Evolutionary conservation across 2,113 vertebrate genomes (phyloP), one percentile per base, ranked within the genome.

Genomic region (Gadus chalcogrammus): DNA sequence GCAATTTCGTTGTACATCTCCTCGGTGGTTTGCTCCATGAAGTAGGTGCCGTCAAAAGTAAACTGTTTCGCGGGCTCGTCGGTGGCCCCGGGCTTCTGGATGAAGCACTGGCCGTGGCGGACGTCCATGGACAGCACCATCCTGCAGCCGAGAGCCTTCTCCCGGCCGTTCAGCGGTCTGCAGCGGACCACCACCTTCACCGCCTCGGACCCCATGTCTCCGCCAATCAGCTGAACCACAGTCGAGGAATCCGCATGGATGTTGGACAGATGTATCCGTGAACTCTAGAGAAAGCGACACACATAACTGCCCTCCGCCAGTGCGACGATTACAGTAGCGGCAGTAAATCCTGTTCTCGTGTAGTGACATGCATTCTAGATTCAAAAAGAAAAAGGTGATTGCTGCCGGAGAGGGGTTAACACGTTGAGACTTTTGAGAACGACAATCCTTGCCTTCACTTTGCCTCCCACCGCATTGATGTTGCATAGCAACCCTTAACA

Each of bases 1-100:
- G 94, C 92, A 0, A 94, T 92, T 72, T 97, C 93, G 0, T 93
- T 96, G 91, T 96, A 95, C 90, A 96, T 92, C 90, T 95, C 92
- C 81, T 97, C 93, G 0, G 95, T 96, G 85, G 78, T 87, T 65
- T 94, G 94, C 38, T 93, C 90, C 22, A 81, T 77, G 69, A 73
- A 79, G 84, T 95, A 95, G 0, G 90, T 93, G 75, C 94, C 95
- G 0, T 95, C 94, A 18, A 96, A 97, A 68, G 93, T 95, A 90
- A 99, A 95, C 80, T 93, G 94, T 77, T 95, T 94, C 0, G 94
- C 92, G 0, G 94, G 94, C 80, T 96, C 91, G 0, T 84, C 73
- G 0, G 64, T 0, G 0, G 88, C 87, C 0, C 83, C 65, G 0
- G 94, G 94, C 74, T 91, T 94, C 68, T 85, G 77, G 68, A 98